Conservation (phyloP, 1,140 invertebrate species). For the Trialeurodes vaporariorum region DNA sequence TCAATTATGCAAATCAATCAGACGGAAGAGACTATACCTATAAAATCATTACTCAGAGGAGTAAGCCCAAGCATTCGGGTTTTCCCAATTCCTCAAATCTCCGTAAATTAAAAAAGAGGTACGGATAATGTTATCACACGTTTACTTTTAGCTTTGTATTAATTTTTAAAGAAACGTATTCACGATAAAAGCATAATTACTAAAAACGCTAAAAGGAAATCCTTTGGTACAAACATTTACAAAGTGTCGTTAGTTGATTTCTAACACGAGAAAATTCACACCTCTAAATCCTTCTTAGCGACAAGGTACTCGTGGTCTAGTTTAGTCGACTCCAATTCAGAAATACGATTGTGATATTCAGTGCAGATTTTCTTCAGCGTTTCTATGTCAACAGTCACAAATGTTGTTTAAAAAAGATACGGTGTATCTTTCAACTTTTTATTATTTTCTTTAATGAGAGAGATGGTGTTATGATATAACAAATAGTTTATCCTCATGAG, state of each 20-base stretch:
- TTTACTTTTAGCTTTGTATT: too few species aligned
- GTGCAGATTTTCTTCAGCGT: slow-evolving; percentile 72
- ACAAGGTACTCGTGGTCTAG: slow-evolving; percentile 95
- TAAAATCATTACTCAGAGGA: too few species aligned
- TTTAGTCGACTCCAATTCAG: slow-evolving; percentile 80
- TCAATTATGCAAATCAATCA: too few species aligned
- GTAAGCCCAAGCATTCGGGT: too few species aligned
- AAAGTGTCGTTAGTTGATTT: not conserved
- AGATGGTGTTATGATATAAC: too few species aligned
- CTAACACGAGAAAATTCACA: slow-evolving; percentile 30
- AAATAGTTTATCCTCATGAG: too few species aligned
- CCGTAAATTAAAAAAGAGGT: too few species aligned
- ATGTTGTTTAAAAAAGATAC: slow-evolving; percentile 25
- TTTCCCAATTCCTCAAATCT: too few species aligned
- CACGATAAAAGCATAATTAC: not conserved
- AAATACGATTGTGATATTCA: slow-evolving; percentile 76
- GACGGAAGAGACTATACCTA: too few species aligned
- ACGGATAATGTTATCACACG: too few species aligned
- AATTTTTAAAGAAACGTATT: not conserved
- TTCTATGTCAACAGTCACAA: slow-evolving; percentile 25
- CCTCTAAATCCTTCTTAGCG: slow-evolving; percentile 82
- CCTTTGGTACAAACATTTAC: not conserved
- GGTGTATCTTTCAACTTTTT: too few species aligned
- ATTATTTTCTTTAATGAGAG: too few species aligned
- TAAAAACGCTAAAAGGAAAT: not conserved